phyloP scores from a whole-genome alignment of 2,797 vertebrate species.

The Spea hammondii region DNA sequence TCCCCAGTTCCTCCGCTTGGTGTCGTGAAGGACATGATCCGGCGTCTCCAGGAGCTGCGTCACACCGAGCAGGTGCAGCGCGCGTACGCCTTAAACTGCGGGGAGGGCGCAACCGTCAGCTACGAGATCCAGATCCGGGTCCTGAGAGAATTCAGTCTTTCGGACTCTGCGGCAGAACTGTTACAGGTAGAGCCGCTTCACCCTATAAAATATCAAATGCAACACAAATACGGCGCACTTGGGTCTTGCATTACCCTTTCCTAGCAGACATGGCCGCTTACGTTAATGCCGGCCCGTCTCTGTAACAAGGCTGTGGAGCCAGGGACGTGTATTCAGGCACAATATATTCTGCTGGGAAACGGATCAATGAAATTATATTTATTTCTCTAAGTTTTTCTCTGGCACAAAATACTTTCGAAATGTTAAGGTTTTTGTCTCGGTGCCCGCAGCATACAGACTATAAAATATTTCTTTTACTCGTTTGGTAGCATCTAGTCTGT shows the following conservation, averaged over 20 bases:
- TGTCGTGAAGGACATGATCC: slow-evolving; percentile 90
- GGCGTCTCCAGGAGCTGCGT: slow-evolving; percentile 87
- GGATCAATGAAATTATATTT: not conserved
- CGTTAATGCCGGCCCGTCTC: too few relatives aligned
- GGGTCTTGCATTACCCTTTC: too few relatives aligned
- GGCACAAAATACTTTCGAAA: not conserved
- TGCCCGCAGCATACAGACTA: too few relatives aligned
- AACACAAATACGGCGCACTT: too few relatives aligned
- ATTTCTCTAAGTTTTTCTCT: not conserved
- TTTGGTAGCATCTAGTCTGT: too few relatives aligned
- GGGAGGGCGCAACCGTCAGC: slow-evolving; percentile 94
- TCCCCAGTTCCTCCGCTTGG: slow-evolving; percentile 82
- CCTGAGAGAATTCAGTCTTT: slow-evolving; percentile 88
- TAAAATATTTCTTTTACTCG: too few relatives aligned
- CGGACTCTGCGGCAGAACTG: slow-evolving; percentile 91
- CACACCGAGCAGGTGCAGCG: slow-evolving; percentile 94
- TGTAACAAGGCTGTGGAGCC: too few relatives aligned
- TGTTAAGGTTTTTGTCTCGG: too few relatives aligned
- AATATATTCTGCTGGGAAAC: not conserved
- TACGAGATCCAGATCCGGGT: slow-evolving; percentile 96
- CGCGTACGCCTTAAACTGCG: slow-evolving; percentile 93
- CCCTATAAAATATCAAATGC: too few relatives aligned
- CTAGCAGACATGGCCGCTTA: too few relatives aligned
- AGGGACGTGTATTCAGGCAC: too few relatives aligned
- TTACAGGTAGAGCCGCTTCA: slow-evolving; percentile 78